Evolutionary conservation across 2,113 vertebrate species (phyloP).

Genomic region (Paramormyrops kingsleyae): DNA sequence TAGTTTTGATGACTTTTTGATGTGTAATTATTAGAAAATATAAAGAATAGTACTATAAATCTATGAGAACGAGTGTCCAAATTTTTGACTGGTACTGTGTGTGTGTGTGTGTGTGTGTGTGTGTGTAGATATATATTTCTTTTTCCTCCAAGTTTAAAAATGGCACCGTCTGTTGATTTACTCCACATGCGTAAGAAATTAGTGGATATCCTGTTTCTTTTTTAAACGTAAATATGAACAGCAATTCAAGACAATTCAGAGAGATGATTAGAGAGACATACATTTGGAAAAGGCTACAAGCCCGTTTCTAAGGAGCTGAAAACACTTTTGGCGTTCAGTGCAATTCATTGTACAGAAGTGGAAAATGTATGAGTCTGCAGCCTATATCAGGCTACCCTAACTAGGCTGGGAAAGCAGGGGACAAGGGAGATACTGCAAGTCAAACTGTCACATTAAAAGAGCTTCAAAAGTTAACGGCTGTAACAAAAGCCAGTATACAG

Average conservation of each 20-base stretch:
- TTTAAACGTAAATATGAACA: neutral
- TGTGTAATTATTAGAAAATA: too few relatives aligned
- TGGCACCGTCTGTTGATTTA: neutral
- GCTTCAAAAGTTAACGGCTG: neutral
- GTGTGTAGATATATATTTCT: neutral
- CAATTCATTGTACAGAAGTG: constrained; percentile 2
- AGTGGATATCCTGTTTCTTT: neutral
- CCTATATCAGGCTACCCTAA: neutral
- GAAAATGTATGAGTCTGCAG: neutral
- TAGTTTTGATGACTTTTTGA: too few relatives aligned
- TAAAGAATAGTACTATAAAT: too few relatives aligned
- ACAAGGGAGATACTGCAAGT: neutral
- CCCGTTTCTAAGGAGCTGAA: neutral
- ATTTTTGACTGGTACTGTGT: neutral
- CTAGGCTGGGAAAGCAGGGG: neutral
- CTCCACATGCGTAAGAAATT: neutral
- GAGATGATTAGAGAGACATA: neutral
- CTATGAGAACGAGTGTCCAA: neutral
- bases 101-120: neutral
- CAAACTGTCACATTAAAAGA: neutral
- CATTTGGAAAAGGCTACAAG: neutral
- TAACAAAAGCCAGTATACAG: neutral
- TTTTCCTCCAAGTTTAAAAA: neutral
- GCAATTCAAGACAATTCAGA: neutral
- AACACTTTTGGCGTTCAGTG: neutral